Evolutionary conservation across 2,113 vertebrate genomes (phyloP).

Genomic region (Aegithalos caudatus): DNA sequence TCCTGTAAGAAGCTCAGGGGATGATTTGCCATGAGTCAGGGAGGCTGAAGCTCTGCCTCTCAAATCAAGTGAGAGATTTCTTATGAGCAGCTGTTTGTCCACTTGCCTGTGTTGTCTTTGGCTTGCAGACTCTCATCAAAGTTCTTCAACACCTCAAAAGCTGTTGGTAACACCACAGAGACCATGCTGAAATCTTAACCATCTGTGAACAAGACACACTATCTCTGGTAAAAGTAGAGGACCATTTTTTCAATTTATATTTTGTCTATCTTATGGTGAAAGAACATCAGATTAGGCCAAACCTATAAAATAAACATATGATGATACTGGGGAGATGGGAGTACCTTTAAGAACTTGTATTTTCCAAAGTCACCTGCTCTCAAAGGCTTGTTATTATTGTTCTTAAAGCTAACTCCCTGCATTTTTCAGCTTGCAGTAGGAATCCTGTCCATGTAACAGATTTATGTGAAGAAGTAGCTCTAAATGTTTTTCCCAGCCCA

Average conservation of each 20-base stretch:
- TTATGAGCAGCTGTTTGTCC: not conserved
- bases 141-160: not conserved
- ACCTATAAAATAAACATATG: not conserved
- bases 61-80: not conserved
- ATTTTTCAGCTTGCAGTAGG: not conserved
- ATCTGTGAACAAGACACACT: not conserved
- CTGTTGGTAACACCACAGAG: not conserved
- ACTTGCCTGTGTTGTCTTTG: not conserved
- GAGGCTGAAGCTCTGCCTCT: constrained; percentile 1
- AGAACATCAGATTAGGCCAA: not conserved
- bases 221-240: not conserved
- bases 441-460: not conserved
- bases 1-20: not conserved
- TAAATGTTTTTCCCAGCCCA: not conserved
- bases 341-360: not conserved
- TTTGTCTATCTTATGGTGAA: not conserved
- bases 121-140: not conserved
- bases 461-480: not conserved
- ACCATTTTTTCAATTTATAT: not conserved
- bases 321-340: not conserved
- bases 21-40: not conserved
- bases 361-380: not conserved
- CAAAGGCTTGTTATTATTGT: not conserved
- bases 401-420: not conserved
- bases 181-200: not conserved